These are phyloP conservation scores for Rapana venosa DNA, from an alignment of 2,888 invertebrate genomes.

Conservation along the genomic window DNA sequence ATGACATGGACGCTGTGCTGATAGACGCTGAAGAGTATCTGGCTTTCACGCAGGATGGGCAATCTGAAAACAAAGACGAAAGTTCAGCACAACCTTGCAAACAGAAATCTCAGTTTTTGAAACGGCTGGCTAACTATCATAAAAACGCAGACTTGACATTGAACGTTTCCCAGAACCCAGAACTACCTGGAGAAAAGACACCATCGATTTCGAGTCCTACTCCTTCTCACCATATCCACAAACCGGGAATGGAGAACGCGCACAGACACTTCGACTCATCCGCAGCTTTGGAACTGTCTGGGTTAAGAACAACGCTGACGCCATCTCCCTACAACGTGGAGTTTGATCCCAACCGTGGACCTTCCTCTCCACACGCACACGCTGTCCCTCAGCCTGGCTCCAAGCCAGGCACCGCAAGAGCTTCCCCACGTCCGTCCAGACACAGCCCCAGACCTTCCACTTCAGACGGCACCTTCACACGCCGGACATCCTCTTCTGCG, in stretches of 20 bases:
- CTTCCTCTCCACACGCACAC: not conserved
- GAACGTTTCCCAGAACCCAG: not conserved
- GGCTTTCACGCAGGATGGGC: not conserved
- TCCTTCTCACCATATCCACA: not conserved
- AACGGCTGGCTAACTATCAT: not conserved
- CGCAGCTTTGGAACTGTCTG: conserved; percentile 13
- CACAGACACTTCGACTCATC: not conserved
- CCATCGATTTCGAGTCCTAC: not conserved
- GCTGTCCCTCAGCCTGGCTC: not conserved
- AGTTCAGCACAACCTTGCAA: not conserved
- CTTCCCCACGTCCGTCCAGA: not conserved
- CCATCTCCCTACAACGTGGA: conserved; percentile 25
- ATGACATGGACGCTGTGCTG: conserved; percentile 7
- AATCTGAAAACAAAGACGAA: not conserved
- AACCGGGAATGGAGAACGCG: not conserved
- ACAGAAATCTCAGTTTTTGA: not conserved
- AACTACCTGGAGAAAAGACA: not conserved
- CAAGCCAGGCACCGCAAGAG: not conserved
- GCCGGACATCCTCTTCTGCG: not conserved
- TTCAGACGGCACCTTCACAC: not conserved
- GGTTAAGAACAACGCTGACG: not conserved
- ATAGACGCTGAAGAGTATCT: conserved; percentile 29
- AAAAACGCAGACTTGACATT: not conserved
- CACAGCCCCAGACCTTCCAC: not conserved
- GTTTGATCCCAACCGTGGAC: not conserved